Conservation (phyloP, 2,113 vertebrate genomes). For the Microtus oregoni region DNA sequence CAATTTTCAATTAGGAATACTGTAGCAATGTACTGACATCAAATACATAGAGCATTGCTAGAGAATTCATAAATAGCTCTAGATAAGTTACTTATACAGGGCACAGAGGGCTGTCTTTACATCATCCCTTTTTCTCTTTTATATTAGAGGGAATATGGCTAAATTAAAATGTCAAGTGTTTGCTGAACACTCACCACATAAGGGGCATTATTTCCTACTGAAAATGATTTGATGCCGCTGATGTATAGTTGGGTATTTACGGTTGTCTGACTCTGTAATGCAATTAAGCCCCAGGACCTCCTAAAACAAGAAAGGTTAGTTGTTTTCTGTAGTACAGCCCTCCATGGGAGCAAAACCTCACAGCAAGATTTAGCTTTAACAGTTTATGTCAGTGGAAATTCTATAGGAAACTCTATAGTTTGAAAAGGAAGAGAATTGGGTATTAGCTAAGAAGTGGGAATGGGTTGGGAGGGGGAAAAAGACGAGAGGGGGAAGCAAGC, state of each 20-base stretch:
- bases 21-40: not conserved
- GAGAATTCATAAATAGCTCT: not conserved
- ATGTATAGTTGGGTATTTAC: conserved; percentile 5
- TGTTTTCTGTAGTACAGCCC: conserved; percentile 42
- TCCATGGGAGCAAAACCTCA: too few species aligned
- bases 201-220: conserved; percentile 19
- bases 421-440: conserved; percentile 30
- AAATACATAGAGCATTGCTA: not conserved
- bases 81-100: conserved; percentile 21
- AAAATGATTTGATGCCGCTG: conserved; percentile 41
- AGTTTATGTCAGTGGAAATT: too few species aligned
- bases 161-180: conserved; percentile 57
- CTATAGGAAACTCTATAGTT: not conserved
- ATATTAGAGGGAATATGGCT: conserved; percentile 2
- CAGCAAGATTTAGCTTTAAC: too few species aligned
- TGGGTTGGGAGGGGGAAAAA: not conserved
- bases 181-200: conserved; percentile 22
- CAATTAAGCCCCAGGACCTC: not conserved
- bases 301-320: conserved; percentile 43
- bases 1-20: not conserved
- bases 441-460: conserved; percentile 38
- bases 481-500: not conserved
- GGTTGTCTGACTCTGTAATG: conserved; percentile 30
- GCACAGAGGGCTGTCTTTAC: not conserved
- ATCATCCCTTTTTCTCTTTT: not conserved